Base-by-base conservation (phyloP, 1,140 invertebrate species). In the Amyelois transitella region DNA sequence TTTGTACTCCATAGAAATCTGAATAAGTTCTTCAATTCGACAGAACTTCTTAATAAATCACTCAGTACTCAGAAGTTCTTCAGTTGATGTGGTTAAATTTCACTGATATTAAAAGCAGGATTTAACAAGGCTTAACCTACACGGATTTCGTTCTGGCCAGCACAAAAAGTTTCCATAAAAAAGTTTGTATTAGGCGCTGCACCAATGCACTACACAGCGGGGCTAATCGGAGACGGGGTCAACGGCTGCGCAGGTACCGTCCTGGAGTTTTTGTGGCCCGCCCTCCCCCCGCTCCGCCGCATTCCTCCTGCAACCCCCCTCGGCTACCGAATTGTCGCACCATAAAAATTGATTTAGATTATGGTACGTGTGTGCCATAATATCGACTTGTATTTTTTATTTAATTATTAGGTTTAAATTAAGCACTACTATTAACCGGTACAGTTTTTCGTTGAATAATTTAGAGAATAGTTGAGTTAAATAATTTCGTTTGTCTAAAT, bases 201-300 rank as follows among this genome's bases (percentile, higher is more conserved):
- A 74, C 53, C 72, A 67, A 63, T 77, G 72, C 75, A 77, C 58
- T 66, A 62, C 66, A 64, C 60, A 61, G 59, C 68, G 68, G 64
- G 69, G 60, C 75, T 77, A 78, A 76, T 76, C 75, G 66, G 55
- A 53, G 67, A 12, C 55, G 64, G 69, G 80, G 80, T 86, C 82
- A 86, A 81, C 74, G 82, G 74, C 82, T 77, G 77, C 66, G 62
- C 82, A 82, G 78, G 78, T 81, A 81, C 63, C 64, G 69, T 69
- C 64, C 60, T 60, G 58, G 63, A 65, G 63, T 78, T 82, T 83
- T 86, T 79, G 69, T 75, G 57, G 51, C 50, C 52, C 45, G 50
- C 17, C 58, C 53, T 32, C 28, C 43, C 10, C 32, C 38, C 69
- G 25, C 61, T 18, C 44, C 64, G 60, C 58, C 66, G 72, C 76